phyloP scores from a whole-genome alignment of 2,797 vertebrate genomes.

The Cyprinella venusta region DNA sequence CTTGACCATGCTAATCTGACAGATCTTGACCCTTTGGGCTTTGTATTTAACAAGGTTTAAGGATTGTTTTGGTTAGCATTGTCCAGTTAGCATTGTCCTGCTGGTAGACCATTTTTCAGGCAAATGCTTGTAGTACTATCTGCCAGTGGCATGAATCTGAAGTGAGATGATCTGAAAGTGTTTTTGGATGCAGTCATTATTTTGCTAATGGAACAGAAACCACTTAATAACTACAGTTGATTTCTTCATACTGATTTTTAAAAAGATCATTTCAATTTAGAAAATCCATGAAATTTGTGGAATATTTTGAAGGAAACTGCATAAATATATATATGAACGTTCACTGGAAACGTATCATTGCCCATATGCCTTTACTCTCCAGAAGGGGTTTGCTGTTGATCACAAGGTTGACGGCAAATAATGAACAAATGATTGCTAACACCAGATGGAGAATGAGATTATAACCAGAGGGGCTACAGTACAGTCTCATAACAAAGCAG shows the following conservation, averaged over 20 bases:
- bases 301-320: neutral
- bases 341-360: neutral
- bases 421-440: slow-evolving; percentile 3
- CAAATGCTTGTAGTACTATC: neutral
- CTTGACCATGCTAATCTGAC: neutral
- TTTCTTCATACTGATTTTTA: neutral
- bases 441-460: slow-evolving; percentile 66
- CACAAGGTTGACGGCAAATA: neutral
- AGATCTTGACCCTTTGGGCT: neutral
- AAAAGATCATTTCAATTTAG: neutral
- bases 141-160: neutral
- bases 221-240: neutral
- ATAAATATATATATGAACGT: neutral
- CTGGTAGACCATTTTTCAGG: neutral
- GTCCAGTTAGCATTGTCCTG: neutral
- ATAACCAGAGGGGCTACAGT: slow-evolving; percentile 64
- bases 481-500: slow-evolving; percentile 65
- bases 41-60: neutral
- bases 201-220: neutral
- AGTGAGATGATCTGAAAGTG: neutral
- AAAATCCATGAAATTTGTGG: neutral
- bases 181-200: neutral
- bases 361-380: neutral
- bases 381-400: neutral
- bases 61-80: neutral